Evolutionary conservation across 35 echinoderm and acorn worm genomes (phyloP), one percentile per base, ranked within the genome.

Genomic region (Holothuria glaberrima): DNA sequence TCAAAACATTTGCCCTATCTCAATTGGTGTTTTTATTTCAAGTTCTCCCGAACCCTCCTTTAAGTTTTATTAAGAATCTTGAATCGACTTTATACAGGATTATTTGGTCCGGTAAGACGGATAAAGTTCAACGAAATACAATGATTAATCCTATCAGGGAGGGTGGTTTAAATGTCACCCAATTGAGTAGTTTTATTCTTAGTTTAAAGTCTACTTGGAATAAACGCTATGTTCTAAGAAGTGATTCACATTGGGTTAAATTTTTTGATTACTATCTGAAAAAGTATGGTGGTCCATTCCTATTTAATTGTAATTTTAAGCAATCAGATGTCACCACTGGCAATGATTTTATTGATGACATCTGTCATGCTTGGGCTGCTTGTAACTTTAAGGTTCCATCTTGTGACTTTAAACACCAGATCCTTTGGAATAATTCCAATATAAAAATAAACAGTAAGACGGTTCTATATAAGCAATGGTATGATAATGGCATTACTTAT

Each of bases 1-100:
- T 69, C n/a, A 69, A 69, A 69, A 69, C 66, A 1, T 69, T 69
- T 33, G 31, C 66, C 31, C 21, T 69, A 12, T 69, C 66, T 69
- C 66, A 69, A 17, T 33, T 69, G 66, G 66, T 69, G 21, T 69
- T 30, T 69, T 33, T 69, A 27, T 69, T 69, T 69, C 66, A 69
- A 16, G n/a, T 69, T 69, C 31, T 26, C 25, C 25, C 66, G 12
- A 69, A 33, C n/a, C 66, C 66, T 13, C 66, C 66, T 28, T 30
- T 69, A 30, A 27, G 25, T 29, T 69, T 69, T 69, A 33, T 69
- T 33, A 69, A 29, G 31, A 69, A 69, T 69, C 31, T 69, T 0
- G 66, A 69, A 22, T 27, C 66, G 25, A 69, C 31, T 69, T 33
- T 29, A 33, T n/a, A n/a, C 66, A 69, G 25, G 66, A 26, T 69